phyloP scores from a whole-genome alignment of 2,113 vertebrate species.

The Alouatta palliata region DNA sequence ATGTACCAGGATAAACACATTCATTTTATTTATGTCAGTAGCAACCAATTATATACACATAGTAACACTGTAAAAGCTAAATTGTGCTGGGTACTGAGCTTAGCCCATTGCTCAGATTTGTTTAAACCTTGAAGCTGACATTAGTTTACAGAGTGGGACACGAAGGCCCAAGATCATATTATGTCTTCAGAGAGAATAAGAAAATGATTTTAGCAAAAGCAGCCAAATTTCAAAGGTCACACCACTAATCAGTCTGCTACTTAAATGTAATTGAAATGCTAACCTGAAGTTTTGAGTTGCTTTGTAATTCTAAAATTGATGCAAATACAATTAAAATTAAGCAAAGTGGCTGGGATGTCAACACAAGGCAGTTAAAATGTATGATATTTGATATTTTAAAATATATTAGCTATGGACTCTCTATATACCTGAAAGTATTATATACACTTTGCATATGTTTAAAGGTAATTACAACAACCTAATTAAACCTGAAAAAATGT shows the following conservation, averaged over 20 bases:
- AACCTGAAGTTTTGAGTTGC: not conserved
- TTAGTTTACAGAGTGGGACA: not conserved
- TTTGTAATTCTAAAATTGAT: not conserved
- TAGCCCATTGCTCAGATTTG: not conserved
- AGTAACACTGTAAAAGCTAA: not conserved
- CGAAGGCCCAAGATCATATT: not conserved
- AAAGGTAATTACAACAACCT: not conserved
- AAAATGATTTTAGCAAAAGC: not conserved
- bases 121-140: not conserved
- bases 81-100: not conserved
- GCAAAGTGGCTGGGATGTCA: not conserved
- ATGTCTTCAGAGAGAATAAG: not conserved
- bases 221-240: not conserved
- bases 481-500: not conserved
- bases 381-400: not conserved
- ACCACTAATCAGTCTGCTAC: not conserved
- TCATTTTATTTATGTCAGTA: not conserved
- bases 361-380: not conserved
- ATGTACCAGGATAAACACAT: not conserved
- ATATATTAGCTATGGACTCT: not conserved
- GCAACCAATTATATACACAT: not conserved
- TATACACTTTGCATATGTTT: not conserved
- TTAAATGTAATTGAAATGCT: not conserved
- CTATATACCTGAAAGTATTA: not conserved
- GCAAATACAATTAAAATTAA: not conserved